Percentiles rank a stretch among this genome's conserved stretches.
phyloP scores from a whole-genome alignment of 2,888 invertebrate genomes.

The Odontothrips loti region DNA sequence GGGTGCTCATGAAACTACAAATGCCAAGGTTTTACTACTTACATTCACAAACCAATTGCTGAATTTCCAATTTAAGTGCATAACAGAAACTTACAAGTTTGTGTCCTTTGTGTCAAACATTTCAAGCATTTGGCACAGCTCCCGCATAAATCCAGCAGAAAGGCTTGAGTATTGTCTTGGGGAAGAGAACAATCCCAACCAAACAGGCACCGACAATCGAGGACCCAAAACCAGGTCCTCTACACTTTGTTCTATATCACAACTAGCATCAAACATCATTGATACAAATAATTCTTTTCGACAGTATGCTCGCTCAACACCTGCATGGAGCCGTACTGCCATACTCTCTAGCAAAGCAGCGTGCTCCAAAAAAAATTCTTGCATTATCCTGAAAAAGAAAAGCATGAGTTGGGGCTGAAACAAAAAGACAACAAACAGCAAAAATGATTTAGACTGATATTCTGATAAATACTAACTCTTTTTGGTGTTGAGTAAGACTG shows the following conservation, averaged over 20 bases:
- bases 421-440: background rate
- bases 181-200: conserved; percentile 51
- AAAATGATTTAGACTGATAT: background rate
- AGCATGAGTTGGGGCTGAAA: background rate
- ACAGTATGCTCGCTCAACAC: conserved; percentile 62
- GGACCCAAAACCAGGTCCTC: conserved; percentile 65
- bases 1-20: conserved; percentile 83
- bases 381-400: conserved; percentile 54
- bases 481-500: conserved; percentile 40
- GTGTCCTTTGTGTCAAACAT: conserved; percentile 77
- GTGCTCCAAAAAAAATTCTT: conserved; percentile 74
- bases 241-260: conserved; percentile 52
- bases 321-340: conserved; percentile 63
- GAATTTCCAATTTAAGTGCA: background rate
- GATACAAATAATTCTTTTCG: conserved; percentile 48
- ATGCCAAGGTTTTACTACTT: background rate
- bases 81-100: conserved; percentile 70
- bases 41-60: background rate
- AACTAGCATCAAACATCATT: conserved; percentile 53
- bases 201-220: conserved; percentile 60
- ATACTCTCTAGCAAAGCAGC: conserved; percentile 69
- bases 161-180: conserved; percentile 28
- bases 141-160: conserved; percentile 36
- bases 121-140: conserved; percentile 62
- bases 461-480: conserved; percentile 46